These are phyloP conservation scores for Palloptera scutellata DNA, from an alignment of 2,888 invertebrate genomes.

Conservation along the genomic window DNA sequence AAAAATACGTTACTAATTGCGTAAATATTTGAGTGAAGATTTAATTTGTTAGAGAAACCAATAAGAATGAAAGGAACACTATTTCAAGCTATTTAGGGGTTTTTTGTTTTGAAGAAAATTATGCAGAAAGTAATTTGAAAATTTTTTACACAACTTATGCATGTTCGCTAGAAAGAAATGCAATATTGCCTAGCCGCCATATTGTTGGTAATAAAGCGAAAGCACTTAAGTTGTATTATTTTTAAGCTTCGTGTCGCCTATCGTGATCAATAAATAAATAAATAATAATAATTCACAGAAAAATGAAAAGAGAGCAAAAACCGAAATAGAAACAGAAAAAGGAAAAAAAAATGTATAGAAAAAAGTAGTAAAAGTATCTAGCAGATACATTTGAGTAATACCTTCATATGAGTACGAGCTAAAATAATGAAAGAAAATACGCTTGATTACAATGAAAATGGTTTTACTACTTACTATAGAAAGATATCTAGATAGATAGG, in stretches of 20 bases:
- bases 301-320: conserved; percentile 4
- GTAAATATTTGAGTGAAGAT: too few relatives aligned
- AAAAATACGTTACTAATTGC: too few relatives aligned
- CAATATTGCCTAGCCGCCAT: conserved; percentile 23
- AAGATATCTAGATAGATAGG: conserved; percentile 39
- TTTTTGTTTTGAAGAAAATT: too few relatives aligned
- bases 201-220: conserved; percentile 12
- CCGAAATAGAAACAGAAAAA: conserved; percentile 18
- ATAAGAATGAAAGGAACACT: too few relatives aligned
- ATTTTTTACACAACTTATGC: background rate
- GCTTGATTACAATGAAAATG: conserved; percentile 55
- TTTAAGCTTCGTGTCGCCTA: conserved; percentile 61
- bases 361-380: conserved; percentile 40
- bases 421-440: conserved; percentile 37
- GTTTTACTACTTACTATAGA: conserved; percentile 37
- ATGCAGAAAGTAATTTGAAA: background rate
- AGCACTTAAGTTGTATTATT: conserved; percentile 25
- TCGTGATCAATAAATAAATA: conserved; percentile 62
- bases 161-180: conserved; percentile 5
- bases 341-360: conserved; percentile 27
- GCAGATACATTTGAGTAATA: conserved; percentile 60
- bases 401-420: conserved; percentile 37
- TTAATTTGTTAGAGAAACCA: too few relatives aligned
- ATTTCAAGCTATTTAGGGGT: too few relatives aligned
- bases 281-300: conserved; percentile 31